Conservation (phyloP, 2,113 vertebrate genomes). For the Datnioides undecimradiatus region DNA sequence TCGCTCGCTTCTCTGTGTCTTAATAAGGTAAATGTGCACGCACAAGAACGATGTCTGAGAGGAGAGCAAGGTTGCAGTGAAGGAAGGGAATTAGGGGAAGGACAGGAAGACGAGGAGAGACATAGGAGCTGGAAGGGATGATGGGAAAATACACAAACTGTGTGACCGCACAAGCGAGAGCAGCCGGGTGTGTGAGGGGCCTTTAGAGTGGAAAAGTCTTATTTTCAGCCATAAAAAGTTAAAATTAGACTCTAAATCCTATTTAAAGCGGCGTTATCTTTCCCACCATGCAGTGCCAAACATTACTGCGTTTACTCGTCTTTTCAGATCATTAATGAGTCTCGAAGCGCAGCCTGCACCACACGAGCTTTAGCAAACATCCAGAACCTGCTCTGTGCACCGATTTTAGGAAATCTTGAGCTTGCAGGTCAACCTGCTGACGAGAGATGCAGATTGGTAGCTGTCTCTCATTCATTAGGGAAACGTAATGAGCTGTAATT, state of each 20-base stretch:
- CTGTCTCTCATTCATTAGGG: slow-evolving; percentile 56
- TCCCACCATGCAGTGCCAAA: not conserved
- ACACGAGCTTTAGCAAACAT: too few species aligned
- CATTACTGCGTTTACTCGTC: not conserved
- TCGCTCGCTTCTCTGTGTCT: too few species aligned
- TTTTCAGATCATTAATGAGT: not conserved
- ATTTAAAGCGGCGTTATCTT: not conserved
- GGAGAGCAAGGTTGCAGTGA: not conserved
- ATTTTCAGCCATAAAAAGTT: not conserved
- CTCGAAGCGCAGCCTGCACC: too few species aligned
- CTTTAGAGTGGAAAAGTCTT: not conserved
- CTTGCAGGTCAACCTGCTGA: not conserved
- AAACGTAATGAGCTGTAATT: slow-evolving; percentile 61
- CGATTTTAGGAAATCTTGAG: not conserved
- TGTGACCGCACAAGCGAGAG: too few species aligned
- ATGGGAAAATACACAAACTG: not conserved
- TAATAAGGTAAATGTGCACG: not conserved
- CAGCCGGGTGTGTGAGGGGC: not conserved
- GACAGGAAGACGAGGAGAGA: not conserved
- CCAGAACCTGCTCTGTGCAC: too few species aligned
- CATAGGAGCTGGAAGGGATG: too few species aligned
- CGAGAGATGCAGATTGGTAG: slow-evolving; percentile 14
- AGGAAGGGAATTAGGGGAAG: not conserved
- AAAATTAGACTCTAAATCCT: not conserved
- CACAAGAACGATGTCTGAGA: not conserved